Evolutionary conservation across 2,797 vertebrate genomes (phyloP).

Genomic region (Aselliscus stoliczkanus): DNA sequence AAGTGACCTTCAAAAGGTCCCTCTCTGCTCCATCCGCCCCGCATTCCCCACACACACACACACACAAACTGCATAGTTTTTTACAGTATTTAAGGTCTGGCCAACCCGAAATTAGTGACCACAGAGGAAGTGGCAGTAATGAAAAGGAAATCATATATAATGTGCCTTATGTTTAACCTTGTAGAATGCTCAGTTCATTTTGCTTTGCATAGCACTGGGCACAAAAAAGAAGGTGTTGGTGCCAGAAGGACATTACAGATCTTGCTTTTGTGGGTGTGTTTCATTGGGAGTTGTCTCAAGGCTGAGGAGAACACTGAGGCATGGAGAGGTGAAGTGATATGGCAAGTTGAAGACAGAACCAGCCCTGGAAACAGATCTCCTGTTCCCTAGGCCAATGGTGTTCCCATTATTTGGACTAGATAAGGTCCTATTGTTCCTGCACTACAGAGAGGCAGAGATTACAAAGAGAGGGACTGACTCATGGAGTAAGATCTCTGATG

Average conservation of each 20-base stretch:
- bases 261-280: background rate
- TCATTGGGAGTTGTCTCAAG: background rate
- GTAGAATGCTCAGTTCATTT: background rate
- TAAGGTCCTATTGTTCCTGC: background rate
- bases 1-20: background rate
- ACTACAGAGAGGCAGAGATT: background rate
- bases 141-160: background rate
- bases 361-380: background rate
- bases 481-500: background rate
- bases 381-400: too few relatives aligned
- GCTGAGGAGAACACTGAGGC: background rate
- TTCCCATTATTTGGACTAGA: background rate
- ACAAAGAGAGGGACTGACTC: background rate
- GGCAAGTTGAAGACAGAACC: background rate
- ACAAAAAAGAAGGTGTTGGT: background rate
- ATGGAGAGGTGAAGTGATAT: background rate
- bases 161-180: background rate
- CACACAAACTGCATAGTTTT: background rate
- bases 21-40: too few relatives aligned
- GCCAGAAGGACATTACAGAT: background rate
- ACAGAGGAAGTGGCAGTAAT: background rate
- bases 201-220: background rate
- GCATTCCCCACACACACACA: background rate
- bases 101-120: conserved; percentile 40
- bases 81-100: background rate